Percentiles rank a stretch among this genome's conserved stretches.
Conservation (phyloP, 2,797 vertebrate species). For the Amphiprion clarkii region DNA sequence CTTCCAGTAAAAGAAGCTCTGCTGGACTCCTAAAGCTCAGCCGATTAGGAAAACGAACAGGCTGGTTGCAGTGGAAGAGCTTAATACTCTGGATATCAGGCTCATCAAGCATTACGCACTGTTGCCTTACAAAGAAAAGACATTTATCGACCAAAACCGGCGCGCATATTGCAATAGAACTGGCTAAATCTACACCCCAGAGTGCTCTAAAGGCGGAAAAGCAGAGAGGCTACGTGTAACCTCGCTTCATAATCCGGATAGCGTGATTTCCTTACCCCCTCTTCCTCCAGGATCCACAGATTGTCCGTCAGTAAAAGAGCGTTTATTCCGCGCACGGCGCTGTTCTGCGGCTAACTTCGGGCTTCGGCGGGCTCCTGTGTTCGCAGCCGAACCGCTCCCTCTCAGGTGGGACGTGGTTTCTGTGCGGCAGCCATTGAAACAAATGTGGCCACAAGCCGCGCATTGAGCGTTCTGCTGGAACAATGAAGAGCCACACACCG, state of each 20-base stretch:
- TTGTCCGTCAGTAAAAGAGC: constrained; percentile 30
- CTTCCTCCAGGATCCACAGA: constrained; percentile 59
- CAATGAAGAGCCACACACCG: constrained; percentile 73
- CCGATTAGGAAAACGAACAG: constrained; percentile 69
- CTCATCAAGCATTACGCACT: constrained; percentile 40
- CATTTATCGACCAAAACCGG: neutral
- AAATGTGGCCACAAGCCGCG: constrained; percentile 56
- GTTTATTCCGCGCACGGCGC: constrained; percentile 23
- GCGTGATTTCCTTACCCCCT: constrained; percentile 71
- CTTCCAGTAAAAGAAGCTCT: constrained; percentile 55
- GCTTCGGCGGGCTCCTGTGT: neutral
- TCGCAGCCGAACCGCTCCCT: constrained; percentile 41
- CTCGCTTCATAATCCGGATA: constrained; percentile 58
- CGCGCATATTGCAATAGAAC: neutral
- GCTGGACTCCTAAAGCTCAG: constrained; percentile 62
- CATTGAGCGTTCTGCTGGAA: constrained; percentile 62
- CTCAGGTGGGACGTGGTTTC: constrained; percentile 74
- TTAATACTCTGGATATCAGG: constrained; percentile 19
- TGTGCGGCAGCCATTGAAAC: constrained; percentile 67
- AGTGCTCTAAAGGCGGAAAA: neutral
- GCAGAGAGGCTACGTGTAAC: constrained; percentile 49
- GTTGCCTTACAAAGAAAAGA: constrained; percentile 11
- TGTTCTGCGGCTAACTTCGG: neutral
- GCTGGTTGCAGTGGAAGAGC: constrained; percentile 47
- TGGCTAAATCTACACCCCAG: neutral